Conservation (phyloP, 2,888 invertebrate species). For the Congeria kusceri region DNA sequence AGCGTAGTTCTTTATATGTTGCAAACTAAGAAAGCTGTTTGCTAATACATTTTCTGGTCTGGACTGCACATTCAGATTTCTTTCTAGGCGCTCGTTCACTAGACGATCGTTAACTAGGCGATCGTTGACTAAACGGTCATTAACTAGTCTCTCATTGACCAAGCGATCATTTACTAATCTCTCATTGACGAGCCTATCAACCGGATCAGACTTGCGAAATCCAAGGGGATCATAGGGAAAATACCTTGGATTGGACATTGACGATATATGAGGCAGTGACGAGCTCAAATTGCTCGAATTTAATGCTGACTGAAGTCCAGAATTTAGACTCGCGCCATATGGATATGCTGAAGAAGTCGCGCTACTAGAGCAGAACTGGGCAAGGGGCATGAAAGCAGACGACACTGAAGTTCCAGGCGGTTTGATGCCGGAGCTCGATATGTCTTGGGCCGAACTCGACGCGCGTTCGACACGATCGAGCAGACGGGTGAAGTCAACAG, state of each 20-base stretch:
- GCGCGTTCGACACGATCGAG: conserved; percentile 53
- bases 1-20: conserved; percentile 95
- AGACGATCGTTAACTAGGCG: conserved; percentile 48
- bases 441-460: conserved; percentile 47
- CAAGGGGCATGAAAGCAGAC: conserved; percentile 95
- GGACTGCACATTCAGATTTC: conserved; percentile 77
- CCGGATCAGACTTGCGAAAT: conserved; percentile 88
- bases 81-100: conserved; percentile 65
- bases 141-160: conserved; percentile 50
- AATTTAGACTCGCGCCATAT: conserved; percentile 63
- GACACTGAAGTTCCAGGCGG: conserved; percentile 72
- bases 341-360: conserved; percentile 68
- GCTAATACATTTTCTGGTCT: conserved; percentile 76
- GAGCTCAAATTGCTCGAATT: conserved; percentile 79
- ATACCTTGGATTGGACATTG: conserved; percentile 85
- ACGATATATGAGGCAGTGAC: conserved; percentile 83
- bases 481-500: conserved; percentile 67
- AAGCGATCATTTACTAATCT: conserved; percentile 53
- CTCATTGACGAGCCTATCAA: conserved; percentile 40
- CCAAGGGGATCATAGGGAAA: conserved; percentile 96
- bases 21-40: conserved; percentile 88
- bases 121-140: conserved; percentile 48
- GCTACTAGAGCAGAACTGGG: conserved; percentile 85
- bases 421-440: conserved; percentile 70
- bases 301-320: conserved; percentile 68